Evolutionary conservation across 2,113 vertebrate genomes (phyloP).

Genomic region (Sardina pilchardus): DNA sequence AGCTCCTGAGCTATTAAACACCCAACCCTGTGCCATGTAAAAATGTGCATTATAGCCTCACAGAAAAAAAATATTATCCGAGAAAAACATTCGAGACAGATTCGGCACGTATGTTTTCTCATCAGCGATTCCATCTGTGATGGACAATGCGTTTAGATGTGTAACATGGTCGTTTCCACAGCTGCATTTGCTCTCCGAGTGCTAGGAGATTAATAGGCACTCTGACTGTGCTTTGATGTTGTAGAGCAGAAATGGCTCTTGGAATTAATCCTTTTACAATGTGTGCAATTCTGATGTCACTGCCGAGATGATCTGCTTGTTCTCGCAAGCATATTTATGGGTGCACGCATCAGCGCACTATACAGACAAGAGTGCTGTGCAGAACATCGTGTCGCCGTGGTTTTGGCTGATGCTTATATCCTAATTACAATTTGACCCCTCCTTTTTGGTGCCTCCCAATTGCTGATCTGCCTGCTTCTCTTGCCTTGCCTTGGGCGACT

Average conservation of each 20-base stretch:
- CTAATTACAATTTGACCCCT: neutral
- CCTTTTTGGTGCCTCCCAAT: neutral
- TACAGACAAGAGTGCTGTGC: neutral
- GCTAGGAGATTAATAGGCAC: conserved; percentile 23
- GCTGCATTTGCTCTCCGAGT: conserved; percentile 4
- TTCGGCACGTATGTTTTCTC: neutral
- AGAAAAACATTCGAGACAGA: neutral
- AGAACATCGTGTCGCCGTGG: neutral
- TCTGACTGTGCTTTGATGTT: conserved; percentile 1
- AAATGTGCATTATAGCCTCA: neutral
- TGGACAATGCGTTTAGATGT: neutral
- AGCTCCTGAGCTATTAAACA: neutral
- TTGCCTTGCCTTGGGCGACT: neutral
- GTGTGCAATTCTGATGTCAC: conserved; percentile 1
- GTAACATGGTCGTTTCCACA: neutral
- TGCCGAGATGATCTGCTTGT: neutral
- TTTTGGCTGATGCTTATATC: neutral
- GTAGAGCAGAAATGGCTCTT: neutral
- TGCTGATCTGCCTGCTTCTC: neutral
- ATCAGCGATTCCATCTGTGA: neutral
- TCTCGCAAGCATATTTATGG: neutral
- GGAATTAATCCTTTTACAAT: conserved; percentile 23
- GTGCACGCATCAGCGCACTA: neutral
- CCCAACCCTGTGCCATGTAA: neutral
- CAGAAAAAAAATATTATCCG: neutral